Evolutionary conservation across 2,797 vertebrate genomes (phyloP).

Genomic region (Nyctalus aviator): DNA sequence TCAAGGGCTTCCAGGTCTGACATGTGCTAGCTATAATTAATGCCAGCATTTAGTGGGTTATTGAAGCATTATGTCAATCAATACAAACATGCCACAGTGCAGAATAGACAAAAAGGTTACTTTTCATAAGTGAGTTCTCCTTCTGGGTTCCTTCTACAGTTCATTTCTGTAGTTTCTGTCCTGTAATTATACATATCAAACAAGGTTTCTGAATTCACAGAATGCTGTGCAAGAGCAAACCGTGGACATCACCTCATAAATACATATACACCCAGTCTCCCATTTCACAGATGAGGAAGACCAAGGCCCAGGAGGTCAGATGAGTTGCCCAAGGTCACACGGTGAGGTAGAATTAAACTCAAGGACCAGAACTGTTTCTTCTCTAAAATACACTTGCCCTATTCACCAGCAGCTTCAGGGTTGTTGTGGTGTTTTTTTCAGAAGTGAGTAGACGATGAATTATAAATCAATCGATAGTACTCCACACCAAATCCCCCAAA

Average conservation of each 20-base stretch:
- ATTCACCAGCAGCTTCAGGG: not conserved
- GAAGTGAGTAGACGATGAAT: slow-evolving; percentile 63
- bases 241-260: accelerated
- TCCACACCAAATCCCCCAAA: slow-evolving; percentile 67
- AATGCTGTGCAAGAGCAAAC: not conserved
- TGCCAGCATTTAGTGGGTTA: slow-evolving; percentile 57
- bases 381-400: not conserved
- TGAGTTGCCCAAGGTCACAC: not conserved
- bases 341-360: not conserved
- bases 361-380: not conserved
- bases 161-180: not conserved
- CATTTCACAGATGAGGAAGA: not conserved
- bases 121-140: not conserved
- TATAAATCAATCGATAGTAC: slow-evolving; percentile 74
- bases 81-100: not conserved
- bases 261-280: not conserved
- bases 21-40: slow-evolving; percentile 45
- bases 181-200: slow-evolving; percentile 22
- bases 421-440: not conserved
- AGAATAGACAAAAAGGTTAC: slow-evolving; percentile 50
- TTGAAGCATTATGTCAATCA: slow-evolving; percentile 54
- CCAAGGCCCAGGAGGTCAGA: not conserved
- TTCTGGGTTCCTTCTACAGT: not conserved
- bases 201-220: not conserved
- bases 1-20: slow-evolving; percentile 56